Conservation (phyloP, 2,113 vertebrate genomes). For the Erinaceus europaeus region DNA sequence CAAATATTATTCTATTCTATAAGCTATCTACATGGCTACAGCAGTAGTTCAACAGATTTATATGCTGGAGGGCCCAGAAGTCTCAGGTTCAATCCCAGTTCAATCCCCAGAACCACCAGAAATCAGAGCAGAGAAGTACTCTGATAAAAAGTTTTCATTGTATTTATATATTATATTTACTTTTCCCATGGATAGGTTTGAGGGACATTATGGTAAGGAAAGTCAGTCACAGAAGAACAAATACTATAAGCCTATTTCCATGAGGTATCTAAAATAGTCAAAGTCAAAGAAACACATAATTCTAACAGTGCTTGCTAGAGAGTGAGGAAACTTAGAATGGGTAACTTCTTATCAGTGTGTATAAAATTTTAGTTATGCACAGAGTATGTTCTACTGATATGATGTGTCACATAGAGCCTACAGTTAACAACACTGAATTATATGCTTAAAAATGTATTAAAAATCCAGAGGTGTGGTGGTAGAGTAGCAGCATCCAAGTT, state of each 20-base stretch:
- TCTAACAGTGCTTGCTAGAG: not conserved
- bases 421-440: not conserved
- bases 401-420: not conserved
- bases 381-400: not conserved
- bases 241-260: not conserved
- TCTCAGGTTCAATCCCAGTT: no score
- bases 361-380: not conserved
- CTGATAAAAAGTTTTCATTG: no score
- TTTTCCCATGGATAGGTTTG: not conserved
- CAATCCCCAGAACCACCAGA: no score
- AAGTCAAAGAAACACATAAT: not conserved
- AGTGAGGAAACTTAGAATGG: not conserved
- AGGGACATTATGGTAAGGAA: not conserved
- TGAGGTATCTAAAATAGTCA: not conserved
- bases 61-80: no score
- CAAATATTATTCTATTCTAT: not conserved
- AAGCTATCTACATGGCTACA: no score
- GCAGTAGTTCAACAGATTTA: no score
- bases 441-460: not conserved
- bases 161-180: not conserved
- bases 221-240: not conserved
- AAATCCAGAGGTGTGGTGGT: no score
- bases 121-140: no score
- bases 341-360: not conserved
- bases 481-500: no score